Percentiles rank a stretch among this genome's conserved stretches.
phyloP scores from a whole-genome alignment of 2,113 vertebrate species.

The Lampris incognitus region DNA sequence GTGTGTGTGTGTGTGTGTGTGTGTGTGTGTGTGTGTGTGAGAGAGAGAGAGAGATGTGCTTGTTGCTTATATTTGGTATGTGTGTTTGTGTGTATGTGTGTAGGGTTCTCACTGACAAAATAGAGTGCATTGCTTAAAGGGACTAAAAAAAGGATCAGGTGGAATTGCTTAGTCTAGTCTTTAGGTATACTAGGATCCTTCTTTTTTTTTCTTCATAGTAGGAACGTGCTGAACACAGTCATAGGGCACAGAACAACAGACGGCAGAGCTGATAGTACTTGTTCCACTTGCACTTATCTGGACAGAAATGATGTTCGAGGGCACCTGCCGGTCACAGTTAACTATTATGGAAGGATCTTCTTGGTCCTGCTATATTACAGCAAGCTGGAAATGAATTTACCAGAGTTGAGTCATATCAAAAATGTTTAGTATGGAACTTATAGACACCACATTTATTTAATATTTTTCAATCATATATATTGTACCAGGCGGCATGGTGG shows the following conservation, averaged over 20 bases:
- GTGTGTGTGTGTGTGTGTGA: conserved; percentile 26
- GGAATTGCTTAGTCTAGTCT: conserved; percentile 53
- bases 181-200: conserved; percentile 53
- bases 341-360: too few relatives aligned
- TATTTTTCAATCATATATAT: too few relatives aligned
- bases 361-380: too few relatives aligned
- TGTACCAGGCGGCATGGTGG: too few relatives aligned
- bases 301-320: background rate
- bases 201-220: conserved; percentile 38
- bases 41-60: conserved; percentile 27
- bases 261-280: conserved; percentile 22
- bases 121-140: conserved; percentile 57
- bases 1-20: too few relatives aligned
- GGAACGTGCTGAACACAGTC: conserved; percentile 40
- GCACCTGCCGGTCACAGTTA: too few relatives aligned
- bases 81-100: conserved; percentile 51
- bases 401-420: too few relatives aligned
- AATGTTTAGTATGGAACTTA: too few relatives aligned
- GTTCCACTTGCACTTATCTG: conserved; percentile 15
- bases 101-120: conserved; percentile 46
- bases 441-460: too few relatives aligned
- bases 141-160: conserved; percentile 66
- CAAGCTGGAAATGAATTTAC: too few relatives aligned
- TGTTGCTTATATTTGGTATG: conserved; percentile 28
- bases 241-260: conserved; percentile 36